phyloP scores from a whole-genome alignment of 2,888 invertebrate species.

The Pachliopta kotzebuea region DNA sequence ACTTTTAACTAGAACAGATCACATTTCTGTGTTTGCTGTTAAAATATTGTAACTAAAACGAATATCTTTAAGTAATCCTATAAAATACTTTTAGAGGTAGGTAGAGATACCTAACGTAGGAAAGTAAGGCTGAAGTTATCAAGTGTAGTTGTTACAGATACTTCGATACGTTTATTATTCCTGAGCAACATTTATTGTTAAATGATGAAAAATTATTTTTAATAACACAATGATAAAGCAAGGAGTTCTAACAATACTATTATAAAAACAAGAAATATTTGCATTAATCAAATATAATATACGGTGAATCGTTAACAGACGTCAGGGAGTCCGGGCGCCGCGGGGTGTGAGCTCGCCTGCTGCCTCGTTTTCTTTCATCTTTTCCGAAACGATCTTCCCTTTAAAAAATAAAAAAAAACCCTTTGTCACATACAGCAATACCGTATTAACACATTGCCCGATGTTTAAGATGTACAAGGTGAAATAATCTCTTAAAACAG shows the following conservation, averaged over 20 bases:
- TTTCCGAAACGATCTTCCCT: slow-evolving; percentile 50
- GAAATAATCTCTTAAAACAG: slow-evolving; percentile 56
- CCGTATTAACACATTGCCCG: slow-evolving; percentile 64
- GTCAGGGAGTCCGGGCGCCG: slow-evolving; percentile 52
- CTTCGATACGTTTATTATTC: no score
- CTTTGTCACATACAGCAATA: slow-evolving; percentile 48
- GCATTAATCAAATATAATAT: slow-evolving; percentile 41
- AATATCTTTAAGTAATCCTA: no score
- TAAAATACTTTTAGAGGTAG: no score
- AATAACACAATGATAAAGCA: neutral
- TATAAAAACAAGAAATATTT: slow-evolving; percentile 28
- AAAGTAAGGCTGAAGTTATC: no score
- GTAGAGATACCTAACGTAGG: no score
- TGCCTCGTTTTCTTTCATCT: slow-evolving; percentile 66
- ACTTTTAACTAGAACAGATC: no score
- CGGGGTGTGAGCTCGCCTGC: slow-evolving; percentile 62
- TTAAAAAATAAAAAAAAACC: slow-evolving; percentile 38
- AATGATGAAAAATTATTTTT: no score
- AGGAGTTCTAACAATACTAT: neutral
- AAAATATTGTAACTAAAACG: no score
- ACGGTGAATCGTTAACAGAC: slow-evolving; percentile 49
- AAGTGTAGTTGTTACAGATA: no score
- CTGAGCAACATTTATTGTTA: no score
- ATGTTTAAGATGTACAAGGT: slow-evolving; percentile 61
- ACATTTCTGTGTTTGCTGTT: no score